Conservation (phyloP, 2,113 vertebrate species). For the Microcebus tavaratra region DNA sequence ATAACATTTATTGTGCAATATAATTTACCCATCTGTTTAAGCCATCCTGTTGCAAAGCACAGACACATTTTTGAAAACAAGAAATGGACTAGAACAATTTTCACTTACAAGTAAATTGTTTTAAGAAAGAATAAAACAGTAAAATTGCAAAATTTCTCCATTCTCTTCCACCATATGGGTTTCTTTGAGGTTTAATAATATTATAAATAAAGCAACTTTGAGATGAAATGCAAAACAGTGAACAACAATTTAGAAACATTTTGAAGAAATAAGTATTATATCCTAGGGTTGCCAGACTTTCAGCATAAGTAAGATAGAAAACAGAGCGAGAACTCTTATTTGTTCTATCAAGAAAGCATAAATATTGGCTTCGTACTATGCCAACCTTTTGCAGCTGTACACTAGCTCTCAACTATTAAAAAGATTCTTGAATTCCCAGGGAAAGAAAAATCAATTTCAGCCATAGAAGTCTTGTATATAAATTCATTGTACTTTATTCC, state of each 20-base stretch:
- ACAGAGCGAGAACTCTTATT: constrained; percentile 60
- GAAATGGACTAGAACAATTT: constrained; percentile 2
- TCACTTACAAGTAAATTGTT: constrained; percentile 60
- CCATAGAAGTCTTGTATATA: constrained; percentile 58
- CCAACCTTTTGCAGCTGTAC: constrained; percentile 54
- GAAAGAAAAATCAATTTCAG: constrained; percentile 66
- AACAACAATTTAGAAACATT: constrained; percentile 58
- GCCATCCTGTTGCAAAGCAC: neutral
- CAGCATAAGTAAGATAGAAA: constrained; percentile 61
- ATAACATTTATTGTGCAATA: neutral
- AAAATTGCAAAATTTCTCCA: constrained; percentile 11
- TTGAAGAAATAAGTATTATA: constrained; percentile 44
- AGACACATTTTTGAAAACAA: constrained; percentile 18
- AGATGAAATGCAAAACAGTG: constrained; percentile 65
- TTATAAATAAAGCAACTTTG: constrained; percentile 65
- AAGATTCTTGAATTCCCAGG: constrained; percentile 68
- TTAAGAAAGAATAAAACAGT: constrained; percentile 48
- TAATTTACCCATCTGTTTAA: constrained; percentile 17
- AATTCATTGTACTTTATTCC: constrained; percentile 57
- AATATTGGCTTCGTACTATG: constrained; percentile 55
- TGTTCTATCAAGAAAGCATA: constrained; percentile 65
- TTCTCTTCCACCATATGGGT: constrained; percentile 51
- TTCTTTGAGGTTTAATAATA: constrained; percentile 70
- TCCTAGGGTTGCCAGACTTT: constrained; percentile 34
- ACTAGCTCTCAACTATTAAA: constrained; percentile 55